Evolutionary conservation across 2,797 vertebrate species (phyloP), one percentile per base, ranked within the genome.

Genomic region (Melopsittacus undulatus): DNA sequence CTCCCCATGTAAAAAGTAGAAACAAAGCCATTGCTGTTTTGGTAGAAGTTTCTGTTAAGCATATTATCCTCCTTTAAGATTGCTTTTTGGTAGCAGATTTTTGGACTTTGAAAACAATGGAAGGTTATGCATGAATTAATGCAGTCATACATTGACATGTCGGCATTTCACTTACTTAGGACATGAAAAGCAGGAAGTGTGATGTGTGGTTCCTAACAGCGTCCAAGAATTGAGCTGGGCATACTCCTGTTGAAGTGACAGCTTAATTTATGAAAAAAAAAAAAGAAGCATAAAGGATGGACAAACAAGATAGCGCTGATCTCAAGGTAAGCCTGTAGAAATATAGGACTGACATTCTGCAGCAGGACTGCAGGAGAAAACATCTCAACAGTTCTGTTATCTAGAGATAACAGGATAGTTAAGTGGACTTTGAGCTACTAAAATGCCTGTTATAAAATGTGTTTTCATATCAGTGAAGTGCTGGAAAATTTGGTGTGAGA

Each of bases 281-380:
- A 77, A 94, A 77, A 73, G 59, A 75, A 77, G 40, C 46, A 63
- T 36, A 77, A 84, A 92, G 49, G 14, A 92, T 95, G 92, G 52
- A 73, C 56, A 95, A 89, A n/a, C 36, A 67, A 80, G 68, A 72
- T 14, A 72, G 46, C 5, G 2, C 61, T 64, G 72, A 75, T 89
- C 20, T 56, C 82, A 85, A 95, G 89, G 90, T 92, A 92, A 87
- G 87, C 38, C 43, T 84, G 8, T 57, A 84, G 45, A 87, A 90
- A 45, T 17, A 38, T 10, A 89, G 16, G 32, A 40, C 7, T 78
- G 69, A 38, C 83, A 66, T 14, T 79, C 18, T 89, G 34, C 63
- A 46, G 27, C 23, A 66, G 42, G 18, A 67, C 38, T 49, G 32
- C 22, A 67, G 36, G 51, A 90, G 43, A 52, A 52, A 54, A 70